Conservation (phyloP, 2,888 invertebrate genomes). For the Drosophila pseudotakahashii region DNA sequence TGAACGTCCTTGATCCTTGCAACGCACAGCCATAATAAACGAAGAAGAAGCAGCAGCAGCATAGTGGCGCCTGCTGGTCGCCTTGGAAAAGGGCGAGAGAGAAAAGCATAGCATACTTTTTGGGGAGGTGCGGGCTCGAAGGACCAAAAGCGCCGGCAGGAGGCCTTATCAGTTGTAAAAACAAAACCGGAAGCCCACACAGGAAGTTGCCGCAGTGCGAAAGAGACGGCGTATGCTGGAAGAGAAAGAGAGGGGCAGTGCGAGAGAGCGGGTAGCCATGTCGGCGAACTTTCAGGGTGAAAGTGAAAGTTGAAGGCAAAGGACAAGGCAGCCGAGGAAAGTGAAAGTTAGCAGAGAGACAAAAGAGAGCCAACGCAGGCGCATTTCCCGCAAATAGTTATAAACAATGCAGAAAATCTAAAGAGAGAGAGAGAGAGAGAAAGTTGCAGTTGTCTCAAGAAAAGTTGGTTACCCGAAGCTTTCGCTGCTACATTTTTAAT, state of each 20-base stretch:
- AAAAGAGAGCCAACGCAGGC: constrained; percentile 38
- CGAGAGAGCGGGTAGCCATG: constrained; percentile 35
- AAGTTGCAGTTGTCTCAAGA: constrained; percentile 67
- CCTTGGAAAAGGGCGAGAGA: constrained; percentile 58
- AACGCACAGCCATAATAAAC: constrained; percentile 75
- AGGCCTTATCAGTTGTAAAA: constrained; percentile 78
- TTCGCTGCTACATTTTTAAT: constrained; percentile 79
- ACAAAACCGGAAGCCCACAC: constrained; percentile 81
- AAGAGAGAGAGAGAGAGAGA: constrained; percentile 4
- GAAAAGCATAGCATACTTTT: constrained; percentile 67
- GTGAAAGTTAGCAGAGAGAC: constrained; percentile 59
- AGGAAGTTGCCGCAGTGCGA: constrained; percentile 66
- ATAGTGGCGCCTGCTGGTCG: constrained; percentile 71
- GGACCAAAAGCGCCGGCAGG: constrained; percentile 56
- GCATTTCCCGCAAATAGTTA: constrained; percentile 41
- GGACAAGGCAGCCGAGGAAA: constrained; percentile 68
- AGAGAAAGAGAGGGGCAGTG: constrained; percentile 21
- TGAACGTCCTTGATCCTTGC: constrained; percentile 85
- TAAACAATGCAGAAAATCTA: constrained; percentile 50
- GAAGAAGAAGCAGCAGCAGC: constrained; percentile 7
- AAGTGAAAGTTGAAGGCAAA: constrained; percentile 77
- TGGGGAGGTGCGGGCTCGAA: constrained; percentile 34
- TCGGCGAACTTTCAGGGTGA: constrained; percentile 77
- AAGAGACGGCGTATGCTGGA: neutral
- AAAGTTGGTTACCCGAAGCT: constrained; percentile 52